Base-by-base conservation (phyloP, 2,888 invertebrate species). In the Crocallis elinguaria region DNA sequence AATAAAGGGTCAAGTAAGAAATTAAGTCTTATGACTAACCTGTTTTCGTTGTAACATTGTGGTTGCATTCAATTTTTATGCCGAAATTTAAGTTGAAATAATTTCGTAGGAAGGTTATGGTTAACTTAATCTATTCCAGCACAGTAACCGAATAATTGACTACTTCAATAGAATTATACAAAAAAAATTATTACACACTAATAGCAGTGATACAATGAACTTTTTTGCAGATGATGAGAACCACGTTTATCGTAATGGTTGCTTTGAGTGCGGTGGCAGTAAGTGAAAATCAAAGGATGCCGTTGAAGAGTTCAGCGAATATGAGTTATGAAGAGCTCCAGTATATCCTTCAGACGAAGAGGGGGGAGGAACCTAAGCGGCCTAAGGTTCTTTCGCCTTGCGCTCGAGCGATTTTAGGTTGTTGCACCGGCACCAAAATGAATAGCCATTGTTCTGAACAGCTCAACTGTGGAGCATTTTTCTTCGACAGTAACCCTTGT, bases 401-500 rank as follows among this genome's bases (percentile, higher is more conserved):
- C 69, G 94, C 95, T 0, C 94, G 95, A 93, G 96, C 96, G 0
- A 95, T 96, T 41, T 84, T 95, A 4, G 93, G 94, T 1, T 97
- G 96, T 72, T 96, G 96, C 70, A 87, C 93, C 0, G 79, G 84
- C 0, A 76, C 79, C 17, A 82, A 82, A n/a, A 84, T 82, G 52
- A 79, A 86, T 9, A 82, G 93, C 41, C 81, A 90, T 1, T 97
- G 96, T 75, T 96, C 96, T 56, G 96, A 96, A 77, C 84, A 92
- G 6, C 82, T 95, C 45, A 93, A 94, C 5, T 97, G 96, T 74
- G 93, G 93, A 0, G 95, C 95, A 0, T 93, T 94, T 42, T 95
- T 95, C 83, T 96, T 96, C 92, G 95, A 94, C 60, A 95, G 93
- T 54, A 95, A 94, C 72, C 96, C 96, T 0, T 97, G 96, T 76